Conservation (phyloP, 2,888 invertebrate genomes). For the Heliconius sara region DNA sequence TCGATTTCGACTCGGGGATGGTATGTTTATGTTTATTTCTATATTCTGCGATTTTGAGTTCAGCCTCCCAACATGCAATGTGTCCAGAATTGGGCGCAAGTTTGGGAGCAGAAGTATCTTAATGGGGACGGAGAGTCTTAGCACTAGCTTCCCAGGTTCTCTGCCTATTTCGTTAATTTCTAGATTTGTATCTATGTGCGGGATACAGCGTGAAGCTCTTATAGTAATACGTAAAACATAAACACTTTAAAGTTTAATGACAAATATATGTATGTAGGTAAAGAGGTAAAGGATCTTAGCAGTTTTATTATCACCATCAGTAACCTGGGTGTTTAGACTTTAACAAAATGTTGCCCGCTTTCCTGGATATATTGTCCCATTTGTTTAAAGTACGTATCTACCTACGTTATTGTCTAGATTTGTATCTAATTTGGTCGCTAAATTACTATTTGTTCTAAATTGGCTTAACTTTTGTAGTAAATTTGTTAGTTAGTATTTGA, state of each 20-base stretch:
- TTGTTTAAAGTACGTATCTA: conserved; percentile 2
- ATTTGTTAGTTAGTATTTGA: not conserved
- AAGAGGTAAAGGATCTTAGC: conserved; percentile 5
- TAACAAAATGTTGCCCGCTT: conserved; percentile 20
- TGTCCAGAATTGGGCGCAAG: too few species aligned
- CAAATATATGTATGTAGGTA: conserved; percentile 6
- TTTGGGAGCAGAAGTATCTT: too few species aligned
- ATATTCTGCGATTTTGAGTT: too few species aligned
- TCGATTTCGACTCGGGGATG: too few species aligned
- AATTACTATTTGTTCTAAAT: conserved; percentile 15
- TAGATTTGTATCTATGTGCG: not conserved
- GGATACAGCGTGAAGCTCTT: not conserved
- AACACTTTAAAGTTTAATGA: not conserved
- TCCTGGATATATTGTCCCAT: conserved; percentile 8
- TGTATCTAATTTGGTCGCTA: conserved; percentile 2
- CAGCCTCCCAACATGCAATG: too few species aligned
- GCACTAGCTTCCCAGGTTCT: not conserved
- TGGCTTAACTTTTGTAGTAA: not conserved
- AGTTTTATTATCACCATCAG: conserved; percentile 28
- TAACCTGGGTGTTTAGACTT: conserved; percentile 21
- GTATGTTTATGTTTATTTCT: too few species aligned
- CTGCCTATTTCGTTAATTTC: not conserved
- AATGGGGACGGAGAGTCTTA: not conserved
- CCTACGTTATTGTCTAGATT: conserved; percentile 15
- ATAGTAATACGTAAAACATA: not conserved